Evolutionary conservation across 1,140 invertebrate species (phyloP).

Genomic region (Polypedilum pembai): DNA sequence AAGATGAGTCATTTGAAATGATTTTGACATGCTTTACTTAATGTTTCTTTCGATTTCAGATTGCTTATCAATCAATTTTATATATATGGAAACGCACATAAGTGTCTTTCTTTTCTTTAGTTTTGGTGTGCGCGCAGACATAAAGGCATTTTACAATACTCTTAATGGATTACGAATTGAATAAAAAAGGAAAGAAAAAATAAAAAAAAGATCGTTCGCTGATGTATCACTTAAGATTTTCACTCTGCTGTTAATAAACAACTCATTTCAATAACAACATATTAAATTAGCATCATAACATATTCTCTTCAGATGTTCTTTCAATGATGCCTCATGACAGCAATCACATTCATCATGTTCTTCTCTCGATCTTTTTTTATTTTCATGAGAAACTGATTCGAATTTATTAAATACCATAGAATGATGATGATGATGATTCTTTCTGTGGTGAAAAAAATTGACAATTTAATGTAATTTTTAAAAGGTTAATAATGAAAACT

Average conservation of each 20-base stretch:
- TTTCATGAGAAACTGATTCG: slow-evolving; percentile 14
- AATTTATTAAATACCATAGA: not conserved
- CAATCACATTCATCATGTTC: slow-evolving; percentile 12
- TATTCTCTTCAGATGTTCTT: not conserved
- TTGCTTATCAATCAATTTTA: slow-evolving; percentile 26
- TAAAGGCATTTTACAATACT: not conserved
- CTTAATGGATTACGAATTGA: slow-evolving; percentile 1
- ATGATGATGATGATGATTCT: not conserved
- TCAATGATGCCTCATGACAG: not conserved
- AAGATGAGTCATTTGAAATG: slow-evolving; percentile 17
- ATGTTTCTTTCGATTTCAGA: not conserved
- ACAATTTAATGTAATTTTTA: too few relatives aligned
- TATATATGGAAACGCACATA: not conserved
- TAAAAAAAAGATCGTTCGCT: not conserved
- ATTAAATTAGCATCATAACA: slow-evolving; percentile 28
- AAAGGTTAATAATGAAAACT: too few relatives aligned
- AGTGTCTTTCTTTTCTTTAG: not conserved
- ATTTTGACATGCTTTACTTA: slow-evolving; percentile 26
- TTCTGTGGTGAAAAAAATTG: not conserved
- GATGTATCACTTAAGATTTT: slow-evolving; percentile 28
- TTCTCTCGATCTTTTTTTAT: too few relatives aligned
- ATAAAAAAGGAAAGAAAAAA: slow-evolving; percentile 18
- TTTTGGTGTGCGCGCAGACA: not conserved
- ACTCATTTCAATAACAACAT: slow-evolving; percentile 28
- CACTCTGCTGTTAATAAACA: slow-evolving; percentile 25